Base-by-base conservation (phyloP, 2,888 invertebrate genomes). In the Hetaerina titia region DNA sequence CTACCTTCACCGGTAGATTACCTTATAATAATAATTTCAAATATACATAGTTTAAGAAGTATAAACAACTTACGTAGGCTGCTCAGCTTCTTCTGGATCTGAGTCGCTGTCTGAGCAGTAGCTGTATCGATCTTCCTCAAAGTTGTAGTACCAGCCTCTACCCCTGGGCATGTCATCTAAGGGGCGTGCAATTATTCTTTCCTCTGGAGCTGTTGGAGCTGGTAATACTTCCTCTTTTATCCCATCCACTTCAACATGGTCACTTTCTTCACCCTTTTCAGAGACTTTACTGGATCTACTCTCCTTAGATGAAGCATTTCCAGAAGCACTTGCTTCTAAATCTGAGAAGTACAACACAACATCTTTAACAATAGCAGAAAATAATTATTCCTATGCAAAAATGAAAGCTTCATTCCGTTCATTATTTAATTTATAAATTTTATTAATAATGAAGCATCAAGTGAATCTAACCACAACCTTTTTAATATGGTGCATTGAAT, bases 51-150 rank as follows among this genome's bases (percentile, higher is more conserved):
- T 45, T 45, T 22, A 19, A n/a, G 57, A 45, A 56, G 57, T 11
- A 13, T 89, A 15, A 81, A 25, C 9, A 74, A 57, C 95, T 95
- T 63, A 95, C 95, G 92, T 56, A 56, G 56, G 69, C 89, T 89
- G 95, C 69, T 95, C 95, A 25, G 88, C 92, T 81, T 90, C 94
- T 13, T 87, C 95, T 45, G 94, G 94, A 25, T 90, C 95, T 19
- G 95, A 95, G 87, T 96, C 96, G 9, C 96, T 95, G 57, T 96
- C 96, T 58, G 95, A 96, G 95, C 96, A 96, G 95, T 95, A 96
- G 94, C 96, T 96, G 95, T 96, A 96, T n/a, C 95, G 96, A 94
- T 96, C 96, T 64, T 96, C 96, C 81, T 96, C 96, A 94, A 96
- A 95, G 95, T 96, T 96, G 92, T 95, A 96, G 95, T 96, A 96